phyloP scores from a whole-genome alignment of 2,113 vertebrate genomes.

The Taxidea taxus region DNA sequence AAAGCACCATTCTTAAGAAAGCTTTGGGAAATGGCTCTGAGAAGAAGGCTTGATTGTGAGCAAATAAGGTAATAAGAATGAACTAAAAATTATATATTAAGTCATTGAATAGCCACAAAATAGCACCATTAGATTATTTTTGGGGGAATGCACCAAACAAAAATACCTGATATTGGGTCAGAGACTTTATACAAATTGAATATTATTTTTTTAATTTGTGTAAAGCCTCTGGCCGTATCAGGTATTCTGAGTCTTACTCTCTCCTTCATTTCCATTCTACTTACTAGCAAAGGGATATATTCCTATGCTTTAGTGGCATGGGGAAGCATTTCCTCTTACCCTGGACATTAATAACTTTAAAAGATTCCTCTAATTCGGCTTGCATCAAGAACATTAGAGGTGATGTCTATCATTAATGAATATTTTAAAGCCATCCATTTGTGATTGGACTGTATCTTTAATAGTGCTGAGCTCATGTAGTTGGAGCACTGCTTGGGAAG shows the following conservation, averaged over 20 bases:
- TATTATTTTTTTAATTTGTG: not conserved
- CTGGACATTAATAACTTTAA: not conserved
- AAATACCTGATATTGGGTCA: not conserved
- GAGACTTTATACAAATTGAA: not conserved
- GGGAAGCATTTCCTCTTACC: not conserved
- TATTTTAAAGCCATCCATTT: not conserved
- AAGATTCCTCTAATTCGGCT: not conserved
- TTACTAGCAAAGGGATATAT: not conserved
- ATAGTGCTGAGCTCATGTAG: not conserved
- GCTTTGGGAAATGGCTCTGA: not conserved
- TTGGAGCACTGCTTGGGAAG: not conserved
- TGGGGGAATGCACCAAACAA: not conserved
- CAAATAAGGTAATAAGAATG: not conserved
- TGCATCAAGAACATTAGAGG: not conserved
- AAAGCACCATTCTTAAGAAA: not conserved
- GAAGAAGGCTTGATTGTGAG: not conserved
- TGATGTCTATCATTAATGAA: not conserved
- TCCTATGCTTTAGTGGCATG: not conserved
- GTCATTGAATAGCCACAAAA: not conserved
- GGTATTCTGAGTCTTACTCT: not conserved
- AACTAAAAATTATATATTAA: not conserved
- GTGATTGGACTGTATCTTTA: not conserved
- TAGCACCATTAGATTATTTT: not conserved
- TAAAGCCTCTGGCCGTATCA: not conserved
- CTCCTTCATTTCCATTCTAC: not conserved